These are phyloP conservation scores for Heliconius aoede DNA, from an alignment of 2,888 invertebrate species.

Conservation along the genomic window DNA sequence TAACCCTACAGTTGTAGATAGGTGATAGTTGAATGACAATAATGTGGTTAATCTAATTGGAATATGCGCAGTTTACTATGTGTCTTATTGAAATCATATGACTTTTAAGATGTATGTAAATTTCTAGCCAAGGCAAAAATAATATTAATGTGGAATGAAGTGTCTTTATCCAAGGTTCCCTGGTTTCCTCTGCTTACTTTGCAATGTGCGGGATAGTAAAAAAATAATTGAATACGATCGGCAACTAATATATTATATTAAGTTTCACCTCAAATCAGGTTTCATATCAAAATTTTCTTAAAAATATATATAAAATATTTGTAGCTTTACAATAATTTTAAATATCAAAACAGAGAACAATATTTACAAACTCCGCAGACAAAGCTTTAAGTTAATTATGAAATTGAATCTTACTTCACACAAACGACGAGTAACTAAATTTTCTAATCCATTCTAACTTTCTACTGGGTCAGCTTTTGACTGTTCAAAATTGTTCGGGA, in stretches of 20 bases:
- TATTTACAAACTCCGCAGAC: slow-evolving; percentile 53
- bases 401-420: slow-evolving; percentile 63
- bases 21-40: not conserved
- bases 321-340: not conserved
- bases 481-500: not conserved
- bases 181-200: not conserved
- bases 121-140: not conserved
- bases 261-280: too few relatives aligned
- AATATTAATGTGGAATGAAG: not conserved
- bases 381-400: slow-evolving; percentile 70
- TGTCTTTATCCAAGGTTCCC: not conserved
- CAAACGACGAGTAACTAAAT: slow-evolving; percentile 51
- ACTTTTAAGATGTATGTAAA: not conserved
- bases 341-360: slow-evolving; percentile 51
- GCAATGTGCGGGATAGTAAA: not conserved
- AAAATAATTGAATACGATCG: not conserved
- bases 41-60: not conserved
- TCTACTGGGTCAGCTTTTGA: not conserved
- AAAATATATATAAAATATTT: not conserved
- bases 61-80: not conserved
- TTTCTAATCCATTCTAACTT: slow-evolving; percentile 18
- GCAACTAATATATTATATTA: not conserved
- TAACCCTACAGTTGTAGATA: not conserved
- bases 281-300: too few relatives aligned
- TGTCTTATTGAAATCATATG: not conserved